These are phyloP conservation scores for Solea senegalensis DNA, from an alignment of 2,113 vertebrate genomes.

Conservation along the genomic window DNA sequence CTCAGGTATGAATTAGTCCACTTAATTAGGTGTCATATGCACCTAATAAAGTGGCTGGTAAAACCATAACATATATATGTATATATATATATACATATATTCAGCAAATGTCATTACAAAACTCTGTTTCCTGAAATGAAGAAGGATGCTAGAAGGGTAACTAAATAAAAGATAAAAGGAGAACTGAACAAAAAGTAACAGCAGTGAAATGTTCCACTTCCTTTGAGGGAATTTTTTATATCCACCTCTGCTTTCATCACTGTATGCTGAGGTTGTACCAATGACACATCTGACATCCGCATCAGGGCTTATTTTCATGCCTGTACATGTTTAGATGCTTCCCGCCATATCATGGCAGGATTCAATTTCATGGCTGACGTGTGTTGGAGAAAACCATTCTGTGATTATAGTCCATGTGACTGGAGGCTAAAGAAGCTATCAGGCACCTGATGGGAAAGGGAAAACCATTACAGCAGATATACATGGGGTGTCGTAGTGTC, in stretches of 20 bases:
- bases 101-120: too few relatives aligned
- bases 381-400: slow-evolving; percentile 18
- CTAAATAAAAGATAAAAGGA: too few relatives aligned
- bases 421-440: slow-evolving; percentile 11
- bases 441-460: slow-evolving; percentile 15
- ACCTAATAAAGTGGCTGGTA: too few relatives aligned
- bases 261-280: slow-evolving; percentile 7
- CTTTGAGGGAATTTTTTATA: not conserved
- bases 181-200: not conserved
- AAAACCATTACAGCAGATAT: slow-evolving; percentile 17
- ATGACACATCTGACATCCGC: not conserved
- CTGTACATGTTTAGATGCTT: slow-evolving; percentile 3
- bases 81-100: too few relatives aligned
- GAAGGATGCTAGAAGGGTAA: too few relatives aligned
- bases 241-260: not conserved
- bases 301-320: not conserved
- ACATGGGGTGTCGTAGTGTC: not conserved
- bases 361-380: slow-evolving; percentile 54
- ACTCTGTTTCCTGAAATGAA: too few relatives aligned
- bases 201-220: not conserved
- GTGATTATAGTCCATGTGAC: not conserved
- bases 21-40: too few relatives aligned
- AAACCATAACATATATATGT: too few relatives aligned
- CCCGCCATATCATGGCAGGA: not conserved
- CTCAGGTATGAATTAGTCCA: too few relatives aligned